Conservation (phyloP, 1,140 invertebrate species). For the Cotesia vestalis region DNA sequence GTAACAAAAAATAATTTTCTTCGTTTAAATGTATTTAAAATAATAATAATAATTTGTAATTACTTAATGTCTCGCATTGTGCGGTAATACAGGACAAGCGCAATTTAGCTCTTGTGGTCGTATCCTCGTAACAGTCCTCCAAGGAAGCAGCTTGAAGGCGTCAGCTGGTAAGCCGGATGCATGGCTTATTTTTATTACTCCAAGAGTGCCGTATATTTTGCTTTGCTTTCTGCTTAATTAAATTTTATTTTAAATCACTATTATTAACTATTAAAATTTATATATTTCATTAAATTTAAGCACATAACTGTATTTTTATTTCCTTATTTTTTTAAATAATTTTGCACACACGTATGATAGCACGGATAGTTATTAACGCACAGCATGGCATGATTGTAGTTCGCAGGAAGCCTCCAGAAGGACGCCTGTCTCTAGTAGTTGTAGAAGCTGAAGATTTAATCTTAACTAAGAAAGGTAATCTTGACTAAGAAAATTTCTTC, state of each 20-base stretch:
- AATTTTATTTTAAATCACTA: not conserved
- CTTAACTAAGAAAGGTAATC: constrained; percentile 55
- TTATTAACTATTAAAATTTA: not conserved
- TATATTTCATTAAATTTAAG: not conserved
- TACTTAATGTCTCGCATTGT: constrained; percentile 34
- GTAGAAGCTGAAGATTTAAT: constrained; percentile 60
- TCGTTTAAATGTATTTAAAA: no score
- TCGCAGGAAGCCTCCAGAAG: constrained; percentile 60
- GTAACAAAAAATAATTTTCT: no score
- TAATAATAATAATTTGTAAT: not conserved
- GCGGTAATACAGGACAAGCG: constrained; percentile 65
- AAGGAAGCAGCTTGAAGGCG: constrained; percentile 69
- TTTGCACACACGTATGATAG: not conserved
- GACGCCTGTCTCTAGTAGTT: constrained; percentile 61
- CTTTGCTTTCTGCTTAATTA: constrained; percentile 31
- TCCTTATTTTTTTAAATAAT: constrained; percentile 6
- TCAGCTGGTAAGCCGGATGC: constrained; percentile 56
- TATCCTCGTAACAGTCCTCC: constrained; percentile 74
- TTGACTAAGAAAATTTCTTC: not conserved
- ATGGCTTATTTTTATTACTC: constrained; percentile 15
- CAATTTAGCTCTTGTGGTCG: constrained; percentile 72
- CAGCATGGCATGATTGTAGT: constrained; percentile 62
- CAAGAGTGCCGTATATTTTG: constrained; percentile 4
- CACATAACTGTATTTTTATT: not conserved
- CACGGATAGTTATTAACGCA: constrained; percentile 46